These are phyloP conservation scores for Channallabes apus DNA, from an alignment of 2,797 vertebrate species.

Conservation along the genomic window DNA sequence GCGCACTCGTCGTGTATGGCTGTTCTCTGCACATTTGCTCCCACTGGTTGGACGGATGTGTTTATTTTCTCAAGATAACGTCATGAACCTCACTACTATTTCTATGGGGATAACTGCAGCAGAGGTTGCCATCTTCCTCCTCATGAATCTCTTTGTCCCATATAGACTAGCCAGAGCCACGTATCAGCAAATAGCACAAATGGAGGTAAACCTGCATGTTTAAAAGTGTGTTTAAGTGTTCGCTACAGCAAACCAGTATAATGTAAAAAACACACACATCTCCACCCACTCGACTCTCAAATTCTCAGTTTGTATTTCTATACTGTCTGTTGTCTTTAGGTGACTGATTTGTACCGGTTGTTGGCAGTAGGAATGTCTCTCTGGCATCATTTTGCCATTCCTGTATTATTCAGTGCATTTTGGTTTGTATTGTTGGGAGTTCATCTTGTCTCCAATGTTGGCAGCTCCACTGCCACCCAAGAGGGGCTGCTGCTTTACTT, in stretches of 20 bases:
- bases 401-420: conserved; percentile 83
- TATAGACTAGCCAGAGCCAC: conserved; percentile 72
- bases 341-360: conserved; percentile 76
- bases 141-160: conserved; percentile 75
- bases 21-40: conserved; percentile 79
- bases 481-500: conserved; percentile 80
- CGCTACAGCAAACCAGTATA: not conserved
- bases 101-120: conserved; percentile 69
- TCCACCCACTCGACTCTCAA: not conserved
- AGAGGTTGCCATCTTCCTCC: conserved; percentile 67
- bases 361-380: conserved; percentile 78
- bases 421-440: conserved; percentile 82
- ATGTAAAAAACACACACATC: not conserved
- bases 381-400: conserved; percentile 83
- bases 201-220: conserved; percentile 64
- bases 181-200: conserved; percentile 71
- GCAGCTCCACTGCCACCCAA: conserved; percentile 61
- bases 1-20: conserved; percentile 79
- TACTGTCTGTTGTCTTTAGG: conserved; percentile 65
- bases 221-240: not conserved
- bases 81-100: conserved; percentile 68
- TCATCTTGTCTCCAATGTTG: conserved; percentile 70
- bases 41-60: conserved; percentile 78
- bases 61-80: conserved; percentile 60
- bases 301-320: not conserved